These are phyloP conservation scores for Drosophila parvula DNA, from an alignment of 1,140 invertebrate species.

Conservation along the genomic window DNA sequence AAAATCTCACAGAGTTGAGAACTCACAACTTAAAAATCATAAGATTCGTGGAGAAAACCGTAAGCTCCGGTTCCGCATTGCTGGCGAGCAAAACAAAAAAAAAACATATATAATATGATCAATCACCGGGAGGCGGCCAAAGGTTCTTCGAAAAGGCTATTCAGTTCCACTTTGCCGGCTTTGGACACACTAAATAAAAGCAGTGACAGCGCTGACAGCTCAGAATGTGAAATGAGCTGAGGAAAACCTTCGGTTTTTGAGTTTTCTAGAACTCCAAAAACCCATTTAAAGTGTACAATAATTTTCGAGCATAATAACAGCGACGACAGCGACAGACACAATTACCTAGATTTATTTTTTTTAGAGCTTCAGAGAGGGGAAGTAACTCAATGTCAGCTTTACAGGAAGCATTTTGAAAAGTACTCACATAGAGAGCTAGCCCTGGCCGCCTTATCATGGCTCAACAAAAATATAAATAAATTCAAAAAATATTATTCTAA, in stretches of 20 bases:
- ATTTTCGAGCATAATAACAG: constrained; percentile 53
- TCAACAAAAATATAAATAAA: not conserved
- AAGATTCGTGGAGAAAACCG: constrained; percentile 21
- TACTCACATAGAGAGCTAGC: constrained; percentile 33
- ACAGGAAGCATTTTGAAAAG: constrained; percentile 61
- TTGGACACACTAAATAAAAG: constrained; percentile 28
- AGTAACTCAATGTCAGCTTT: constrained; percentile 64
- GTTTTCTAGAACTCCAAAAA: constrained; percentile 65
- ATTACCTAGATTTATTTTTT: constrained; percentile 70
- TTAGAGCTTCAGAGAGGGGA: constrained; percentile 36
- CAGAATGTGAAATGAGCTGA: constrained; percentile 66
- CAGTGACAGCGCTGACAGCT: constrained; percentile 49
- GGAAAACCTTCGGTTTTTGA: constrained; percentile 60
- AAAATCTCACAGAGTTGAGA: constrained; percentile 11
- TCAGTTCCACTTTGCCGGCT: constrained; percentile 11
- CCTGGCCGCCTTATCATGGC: constrained; percentile 68
- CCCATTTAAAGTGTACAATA: constrained; percentile 62
- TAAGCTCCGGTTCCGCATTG: constrained; percentile 74
- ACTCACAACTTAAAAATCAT: not conserved
- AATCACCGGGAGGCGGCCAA: constrained; percentile 20
- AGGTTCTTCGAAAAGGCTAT: constrained; percentile 20
- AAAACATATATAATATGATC: constrained; percentile 25
- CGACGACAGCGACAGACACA: constrained; percentile 52
- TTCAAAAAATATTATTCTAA: constrained; percentile 23
- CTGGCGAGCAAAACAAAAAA: constrained; percentile 38